Evolutionary conservation across 2,888 invertebrate species (phyloP), one percentile per base, ranked within the genome.

Genomic region (Autographa pulchrina): DNA sequence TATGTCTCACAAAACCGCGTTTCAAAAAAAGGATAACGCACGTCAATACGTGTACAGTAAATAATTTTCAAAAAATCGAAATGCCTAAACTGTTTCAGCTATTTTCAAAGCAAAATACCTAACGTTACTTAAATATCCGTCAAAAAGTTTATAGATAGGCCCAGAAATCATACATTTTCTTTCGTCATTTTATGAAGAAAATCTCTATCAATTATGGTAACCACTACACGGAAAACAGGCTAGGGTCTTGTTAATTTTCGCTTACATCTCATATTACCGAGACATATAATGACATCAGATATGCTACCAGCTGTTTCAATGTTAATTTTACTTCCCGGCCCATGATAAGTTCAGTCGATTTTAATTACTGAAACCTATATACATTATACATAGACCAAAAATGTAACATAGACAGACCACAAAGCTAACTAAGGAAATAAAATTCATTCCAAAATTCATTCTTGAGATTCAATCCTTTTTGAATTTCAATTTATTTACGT

Each of bases 311-410:
- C 54, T 60, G 78, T 66, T 25, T 25, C 60, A 32, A 60, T 67
- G 66, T 13, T 48, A 54, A 78, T 62, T 63, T 69, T 60, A 62
- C 68, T 73, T 63, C 60, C 59, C 70, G 58, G 63, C 25, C 62
- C 59, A 59, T 63, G 48, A 68, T 56, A 65, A 31, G 52, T 70
- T 75, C 72, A 83, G 76, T 68, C 66, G 67, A 75, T 82, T 79
- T 75, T 72, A 82, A 82, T 82, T 70, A 77, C 71, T 73, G 63
- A 73, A 68, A 62, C 59, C 35, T 60, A 76, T 71, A 18, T 65
- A 68, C 43, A 74, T 38, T 72, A 18, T 64, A 16, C 2, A 43
- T 7, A 48, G 48, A n/a, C 48, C n/a, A 48, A 7, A 48, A n/a
- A 43, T 6, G 11, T 11, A 1, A 38, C 11, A 38, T 11, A 38